Conservation (phyloP, 2,888 invertebrate genomes). For the Orchesella flavescens region DNA sequence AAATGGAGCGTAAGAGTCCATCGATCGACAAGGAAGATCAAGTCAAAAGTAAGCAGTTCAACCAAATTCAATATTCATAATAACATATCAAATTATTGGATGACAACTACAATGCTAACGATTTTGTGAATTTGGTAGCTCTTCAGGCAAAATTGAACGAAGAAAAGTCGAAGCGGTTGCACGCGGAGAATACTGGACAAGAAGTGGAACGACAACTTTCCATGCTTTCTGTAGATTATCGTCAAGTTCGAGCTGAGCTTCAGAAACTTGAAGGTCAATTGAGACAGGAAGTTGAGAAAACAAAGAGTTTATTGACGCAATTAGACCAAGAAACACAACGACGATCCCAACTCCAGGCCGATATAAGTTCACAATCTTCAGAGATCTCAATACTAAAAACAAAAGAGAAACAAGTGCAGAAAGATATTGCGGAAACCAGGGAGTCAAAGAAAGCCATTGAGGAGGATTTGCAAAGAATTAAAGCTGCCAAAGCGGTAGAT, state of each 20-base stretch:
- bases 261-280: slow-evolving; percentile 94
- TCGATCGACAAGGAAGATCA: slow-evolving; percentile 85
- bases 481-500: slow-evolving; percentile 81
- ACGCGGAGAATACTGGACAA: slow-evolving; percentile 89
- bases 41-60: slow-evolving; percentile 86
- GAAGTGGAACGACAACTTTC: slow-evolving; percentile 95
- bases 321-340: slow-evolving; percentile 94
- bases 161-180: slow-evolving; percentile 89
- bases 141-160: slow-evolving; percentile 93
- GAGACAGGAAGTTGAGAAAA: slow-evolving; percentile 89
- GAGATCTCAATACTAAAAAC: slow-evolving; percentile 83
- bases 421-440: slow-evolving; percentile 81
- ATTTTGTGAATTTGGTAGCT: slow-evolving; percentile 77
- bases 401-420: slow-evolving; percentile 82
- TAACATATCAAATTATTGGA: too few relatives aligned
- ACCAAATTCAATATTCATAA: too few relatives aligned
- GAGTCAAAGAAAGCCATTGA: slow-evolving; percentile 83
- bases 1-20: slow-evolving; percentile 84
- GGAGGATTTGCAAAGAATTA: slow-evolving; percentile 84
- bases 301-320: slow-evolving; percentile 85
- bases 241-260: slow-evolving; percentile 84
- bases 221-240: slow-evolving; percentile 94
- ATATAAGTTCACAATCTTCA: slow-evolving; percentile 82
- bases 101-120: too few relatives aligned
- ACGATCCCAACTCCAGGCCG: slow-evolving; percentile 86